These are phyloP conservation scores for Amblyjoppa proteus DNA, from an alignment of 2,888 invertebrate species.

Conservation along the genomic window DNA sequence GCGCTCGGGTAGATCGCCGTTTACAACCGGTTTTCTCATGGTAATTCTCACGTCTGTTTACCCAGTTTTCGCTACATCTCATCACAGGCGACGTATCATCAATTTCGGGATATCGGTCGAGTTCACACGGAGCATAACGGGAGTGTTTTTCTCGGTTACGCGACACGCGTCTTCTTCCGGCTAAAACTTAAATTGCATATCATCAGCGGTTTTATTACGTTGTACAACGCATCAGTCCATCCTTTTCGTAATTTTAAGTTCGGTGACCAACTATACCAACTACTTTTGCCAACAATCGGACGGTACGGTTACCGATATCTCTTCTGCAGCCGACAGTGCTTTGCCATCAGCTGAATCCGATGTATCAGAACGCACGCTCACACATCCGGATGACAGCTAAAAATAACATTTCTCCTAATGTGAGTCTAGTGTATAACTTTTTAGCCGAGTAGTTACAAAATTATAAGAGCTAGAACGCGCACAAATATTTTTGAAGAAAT, in stretches of 20 bases:
- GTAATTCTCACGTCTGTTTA: not conserved
- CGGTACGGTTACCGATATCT: not conserved
- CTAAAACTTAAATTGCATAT: not conserved
- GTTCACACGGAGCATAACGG: too few relatives aligned
- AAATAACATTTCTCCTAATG: too few relatives aligned
- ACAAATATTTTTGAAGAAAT: too few relatives aligned
- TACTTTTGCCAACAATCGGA: not conserved
- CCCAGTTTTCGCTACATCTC: too few relatives aligned
- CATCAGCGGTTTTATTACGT: not conserved
- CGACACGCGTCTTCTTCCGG: not conserved
- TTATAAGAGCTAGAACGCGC: too few relatives aligned
- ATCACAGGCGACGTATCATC: too few relatives aligned
- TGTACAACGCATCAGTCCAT: conserved; percentile 11
- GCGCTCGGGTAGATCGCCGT: too few relatives aligned
- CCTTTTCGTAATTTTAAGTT: not conserved
- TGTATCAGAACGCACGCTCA: not conserved
- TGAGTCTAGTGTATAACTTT: too few relatives aligned
- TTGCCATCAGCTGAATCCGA: not conserved
- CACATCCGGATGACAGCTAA: too few relatives aligned
- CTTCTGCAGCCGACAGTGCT: not conserved
- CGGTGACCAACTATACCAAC: not conserved
- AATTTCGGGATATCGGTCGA: too few relatives aligned
- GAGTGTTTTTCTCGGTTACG: not conserved
- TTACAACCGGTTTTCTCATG: too few relatives aligned
- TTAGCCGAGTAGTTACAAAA: too few relatives aligned